Percentiles rank a stretch among this genome's conserved stretches.
Conservation (phyloP, 2,888 invertebrate species). For the Glaucopsyche alexis region DNA sequence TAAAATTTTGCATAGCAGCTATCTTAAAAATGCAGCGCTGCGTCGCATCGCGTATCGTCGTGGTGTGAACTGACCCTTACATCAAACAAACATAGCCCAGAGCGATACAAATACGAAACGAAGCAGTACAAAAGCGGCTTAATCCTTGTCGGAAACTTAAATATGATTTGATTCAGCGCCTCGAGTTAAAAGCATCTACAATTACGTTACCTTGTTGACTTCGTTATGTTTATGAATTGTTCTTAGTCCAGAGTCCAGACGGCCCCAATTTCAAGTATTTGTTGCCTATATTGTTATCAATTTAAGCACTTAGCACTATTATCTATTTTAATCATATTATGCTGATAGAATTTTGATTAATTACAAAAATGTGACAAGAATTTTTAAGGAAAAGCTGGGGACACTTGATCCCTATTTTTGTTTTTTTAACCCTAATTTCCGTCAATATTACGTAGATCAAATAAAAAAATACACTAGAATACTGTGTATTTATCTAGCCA, state of each 20-base stretch:
- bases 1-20: no score
- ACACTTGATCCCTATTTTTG: background rate
- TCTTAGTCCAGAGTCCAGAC: background rate
- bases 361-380: background rate
- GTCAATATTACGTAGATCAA: no score
- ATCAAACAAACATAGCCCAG: slow-evolving; percentile 1
- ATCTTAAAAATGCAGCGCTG: no score
- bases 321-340: background rate
- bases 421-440: no score
- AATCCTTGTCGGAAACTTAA: slow-evolving; percentile 19
- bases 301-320: background rate
- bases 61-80: background rate
- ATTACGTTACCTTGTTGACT: slow-evolving; percentile 16
- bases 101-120: slow-evolving; percentile 19
- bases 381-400: background rate
- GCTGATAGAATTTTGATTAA: background rate
- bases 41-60: no score
- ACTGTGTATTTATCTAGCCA: no score
- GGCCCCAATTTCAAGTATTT: background rate
- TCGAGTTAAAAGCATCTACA: slow-evolving; percentile 19
- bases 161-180: slow-evolving; percentile 12
- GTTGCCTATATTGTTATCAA: background rate
- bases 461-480: no score
- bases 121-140: slow-evolving; percentile 4
- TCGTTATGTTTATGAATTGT: slow-evolving; percentile 1